Evolutionary conservation across 1,140 invertebrate species (phyloP), one percentile per base, ranked within the genome.

Genomic region (Dendrolimus kikuchii): DNA sequence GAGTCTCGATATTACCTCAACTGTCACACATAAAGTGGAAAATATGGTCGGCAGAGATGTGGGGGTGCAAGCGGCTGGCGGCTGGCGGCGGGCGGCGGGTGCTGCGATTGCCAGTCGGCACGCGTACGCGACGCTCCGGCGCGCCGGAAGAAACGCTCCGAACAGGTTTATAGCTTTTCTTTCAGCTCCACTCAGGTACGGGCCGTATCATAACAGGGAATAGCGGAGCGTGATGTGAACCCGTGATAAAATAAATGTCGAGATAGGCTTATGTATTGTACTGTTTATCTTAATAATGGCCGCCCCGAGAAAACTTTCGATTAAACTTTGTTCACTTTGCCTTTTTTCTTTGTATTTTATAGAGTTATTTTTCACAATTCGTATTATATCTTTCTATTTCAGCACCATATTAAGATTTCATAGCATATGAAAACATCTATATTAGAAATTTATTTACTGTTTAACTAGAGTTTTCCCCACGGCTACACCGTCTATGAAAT

Each of bases 11-110:
- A 88, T 88, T 88, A 88, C 87, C 85, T 88, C 87, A 88, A 87
- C 87, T 88, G 87, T 88, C 87, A 88, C 87, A 88, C 85, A 88
- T 88, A 88, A 88, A 88, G 87, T 88, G 87, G 85, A 87, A 88
- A 88, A 88, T 88, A 88, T 88, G 86, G 86, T 88, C 85, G 81
- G 80, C 79, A 85, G 87, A 86, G 87, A 82, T 81, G 71, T 23
- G 75, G 73, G 75, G 74, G 68, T 55, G 57, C 43, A 51, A 49
- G 55, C 62, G 73, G 71, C 65, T 53, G 53, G 65, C 59, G 52
- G 64, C 54, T 55, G 40, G 57, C 56, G 55, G 63, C 56, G 53
- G 51, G 47, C 59, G 48, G 56, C 49, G 66, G 61, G 50, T 55
- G 46, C 59, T 59, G 60, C 53, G 62, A 47, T 86, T 86, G 70